Conservation (phyloP, 2,888 invertebrate species). For the Trichopria drosophilae region DNA sequence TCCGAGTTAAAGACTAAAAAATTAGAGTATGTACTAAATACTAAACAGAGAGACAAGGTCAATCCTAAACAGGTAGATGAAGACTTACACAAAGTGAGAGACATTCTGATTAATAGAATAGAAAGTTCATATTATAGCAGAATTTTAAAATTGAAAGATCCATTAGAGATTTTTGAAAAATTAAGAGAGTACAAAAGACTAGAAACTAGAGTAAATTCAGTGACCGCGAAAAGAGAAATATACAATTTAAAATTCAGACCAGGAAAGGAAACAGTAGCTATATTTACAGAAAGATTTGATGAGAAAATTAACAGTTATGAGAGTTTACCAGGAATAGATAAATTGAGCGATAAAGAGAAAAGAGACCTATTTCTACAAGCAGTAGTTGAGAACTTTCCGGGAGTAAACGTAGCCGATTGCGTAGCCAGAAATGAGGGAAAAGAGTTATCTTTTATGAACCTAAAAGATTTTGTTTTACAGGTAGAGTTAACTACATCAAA, state of each 20-base stretch:
- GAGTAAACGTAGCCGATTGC: conserved; percentile 1
- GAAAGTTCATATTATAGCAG: conserved; percentile 3
- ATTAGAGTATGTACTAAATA: too few species aligned
- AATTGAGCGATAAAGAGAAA: conserved; percentile 3
- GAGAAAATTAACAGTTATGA: conserved; percentile 1
- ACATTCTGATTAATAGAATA: conserved; percentile 5
- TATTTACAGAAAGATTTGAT: conserved; percentile 4
- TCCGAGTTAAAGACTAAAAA: not conserved
- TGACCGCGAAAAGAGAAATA: not conserved
- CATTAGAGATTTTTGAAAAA: too few species aligned
- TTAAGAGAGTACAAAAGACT: not conserved
- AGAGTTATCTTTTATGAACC: not conserved
- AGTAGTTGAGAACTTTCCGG: conserved; percentile 1
- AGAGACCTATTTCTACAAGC: not conserved
- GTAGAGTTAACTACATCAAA: not conserved
- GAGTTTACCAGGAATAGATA: not conserved
- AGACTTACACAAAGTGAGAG: conserved; percentile 1
- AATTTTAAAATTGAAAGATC: too few species aligned
- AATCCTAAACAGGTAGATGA: not conserved
- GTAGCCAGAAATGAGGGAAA: conserved; percentile 1
- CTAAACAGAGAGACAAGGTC: too few species aligned
- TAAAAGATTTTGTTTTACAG: conserved; percentile 3
- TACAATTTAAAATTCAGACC: conserved; percentile 2
- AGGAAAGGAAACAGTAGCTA: not conserved
- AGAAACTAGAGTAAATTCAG: conserved; percentile 4